Evolutionary conservation across 1,140 invertebrate species (phyloP).

Genomic region (Phenacoccus solenopsis): DNA sequence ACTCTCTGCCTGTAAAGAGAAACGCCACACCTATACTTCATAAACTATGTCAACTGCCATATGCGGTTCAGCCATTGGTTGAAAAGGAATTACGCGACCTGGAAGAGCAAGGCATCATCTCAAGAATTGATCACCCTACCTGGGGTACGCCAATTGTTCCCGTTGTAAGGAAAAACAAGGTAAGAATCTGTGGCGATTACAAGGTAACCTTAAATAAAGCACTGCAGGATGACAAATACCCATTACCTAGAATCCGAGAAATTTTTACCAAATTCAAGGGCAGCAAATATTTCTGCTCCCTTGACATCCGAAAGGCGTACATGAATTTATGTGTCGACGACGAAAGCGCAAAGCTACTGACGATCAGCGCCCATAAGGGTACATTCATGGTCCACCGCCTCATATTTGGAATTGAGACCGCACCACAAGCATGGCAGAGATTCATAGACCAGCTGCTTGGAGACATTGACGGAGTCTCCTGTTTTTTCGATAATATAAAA

Average conservation of each 20-base stretch:
- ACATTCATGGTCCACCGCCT: neutral
- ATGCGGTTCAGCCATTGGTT: neutral
- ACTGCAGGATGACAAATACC: neutral
- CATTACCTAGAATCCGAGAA: neutral
- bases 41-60: neutral
- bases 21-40: neutral
- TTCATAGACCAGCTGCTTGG: neutral
- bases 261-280: no score
- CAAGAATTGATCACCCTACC: neutral
- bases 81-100: neutral
- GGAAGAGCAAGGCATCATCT: neutral
- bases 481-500: neutral
- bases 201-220: neutral
- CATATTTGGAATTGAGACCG: neutral
- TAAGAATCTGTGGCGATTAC: neutral
- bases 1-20: neutral
- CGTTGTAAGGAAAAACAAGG: neutral
- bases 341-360: neutral
- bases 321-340: neutral
- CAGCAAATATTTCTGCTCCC: neutral
- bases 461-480: neutral
- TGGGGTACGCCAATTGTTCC: neutral
- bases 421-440: neutral
- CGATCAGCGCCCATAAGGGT: neutral
- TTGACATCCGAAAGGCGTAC: neutral